These are phyloP conservation scores for Oxyruncus cristatus DNA, from an alignment of 2,113 vertebrate species.

Conservation along the genomic window DNA sequence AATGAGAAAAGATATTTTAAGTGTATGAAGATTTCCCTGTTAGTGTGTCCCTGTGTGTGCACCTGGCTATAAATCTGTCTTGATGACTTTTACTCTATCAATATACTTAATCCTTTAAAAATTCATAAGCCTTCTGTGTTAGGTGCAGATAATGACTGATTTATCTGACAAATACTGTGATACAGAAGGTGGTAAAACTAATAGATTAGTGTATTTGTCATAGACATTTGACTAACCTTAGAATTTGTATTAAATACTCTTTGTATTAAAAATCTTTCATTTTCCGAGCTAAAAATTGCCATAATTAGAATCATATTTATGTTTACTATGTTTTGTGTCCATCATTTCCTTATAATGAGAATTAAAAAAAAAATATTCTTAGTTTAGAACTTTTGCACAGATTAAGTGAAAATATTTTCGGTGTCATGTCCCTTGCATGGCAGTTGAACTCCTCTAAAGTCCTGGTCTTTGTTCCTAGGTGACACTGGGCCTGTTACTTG, in stretches of 20 bases:
- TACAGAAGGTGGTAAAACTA: neutral
- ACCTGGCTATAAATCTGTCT: neutral
- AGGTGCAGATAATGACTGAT: neutral
- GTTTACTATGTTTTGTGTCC: neutral
- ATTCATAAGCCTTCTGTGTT: neutral
- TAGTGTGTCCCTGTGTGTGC: neutral
- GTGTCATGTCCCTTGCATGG: neutral
- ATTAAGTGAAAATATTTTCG: neutral
- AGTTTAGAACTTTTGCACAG: neutral
- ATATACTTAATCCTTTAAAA: neutral
- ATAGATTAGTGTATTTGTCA: neutral
- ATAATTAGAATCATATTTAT: neutral
- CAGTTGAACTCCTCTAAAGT: neutral
- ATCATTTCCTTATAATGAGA: neutral
- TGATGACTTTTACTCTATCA: neutral
- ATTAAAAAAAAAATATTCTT: neutral
- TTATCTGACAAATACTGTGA: neutral
- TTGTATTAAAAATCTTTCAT: neutral
- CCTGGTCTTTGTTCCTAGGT: neutral
- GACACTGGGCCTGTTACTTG: constrained; percentile 70
- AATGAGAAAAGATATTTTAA: neutral
- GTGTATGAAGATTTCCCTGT: neutral
- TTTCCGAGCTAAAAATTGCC: neutral
- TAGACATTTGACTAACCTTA: neutral
- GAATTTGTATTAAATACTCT: neutral